A percentile compares a stretch with the other conserved stretches of the same genome.
phyloP scores from a whole-genome alignment of 2,113 vertebrate genomes.

The Cyrtonyx montezumae region DNA sequence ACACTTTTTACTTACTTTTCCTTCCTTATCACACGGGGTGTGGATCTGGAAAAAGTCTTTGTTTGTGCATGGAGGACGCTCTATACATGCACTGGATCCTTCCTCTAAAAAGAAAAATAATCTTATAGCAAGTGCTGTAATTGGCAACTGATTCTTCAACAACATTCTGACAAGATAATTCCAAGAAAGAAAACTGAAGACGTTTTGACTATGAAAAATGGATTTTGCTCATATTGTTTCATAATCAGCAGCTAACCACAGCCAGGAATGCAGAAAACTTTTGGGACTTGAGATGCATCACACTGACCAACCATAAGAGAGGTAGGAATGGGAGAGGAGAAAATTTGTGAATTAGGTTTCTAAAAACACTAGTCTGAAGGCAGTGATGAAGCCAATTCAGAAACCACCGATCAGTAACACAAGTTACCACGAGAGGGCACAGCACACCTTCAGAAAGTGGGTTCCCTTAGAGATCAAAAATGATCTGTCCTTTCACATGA shows the following conservation, averaged over 20 bases:
- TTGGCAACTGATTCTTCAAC: neutral
- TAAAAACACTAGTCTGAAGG: neutral
- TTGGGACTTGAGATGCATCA: neutral
- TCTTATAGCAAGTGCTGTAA: neutral
- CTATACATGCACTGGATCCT: conserved; percentile 84
- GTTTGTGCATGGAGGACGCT: conserved; percentile 85
- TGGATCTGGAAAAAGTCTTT: conserved; percentile 97
- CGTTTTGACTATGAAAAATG: neutral
- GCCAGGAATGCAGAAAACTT: neutral
- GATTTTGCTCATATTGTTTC: neutral
- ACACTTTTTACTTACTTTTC: conserved; percentile 82
- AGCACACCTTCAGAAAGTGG: neutral
- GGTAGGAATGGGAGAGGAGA: neutral
- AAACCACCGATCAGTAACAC: accelerated
- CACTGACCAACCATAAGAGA: neutral
- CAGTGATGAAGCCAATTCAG: neutral
- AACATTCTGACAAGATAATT: neutral
- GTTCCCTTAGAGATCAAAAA: neutral
- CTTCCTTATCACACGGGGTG: conserved; percentile 89
- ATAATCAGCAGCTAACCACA: neutral
- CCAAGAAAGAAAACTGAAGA: neutral
- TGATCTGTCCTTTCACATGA: neutral
- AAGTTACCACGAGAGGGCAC: conserved; percentile 27
- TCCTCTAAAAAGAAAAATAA: conserved; percentile 81
- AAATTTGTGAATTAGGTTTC: neutral